These are phyloP conservation scores for Nowickia ferox DNA, from an alignment of 2,888 invertebrate species.

Conservation along the genomic window DNA sequence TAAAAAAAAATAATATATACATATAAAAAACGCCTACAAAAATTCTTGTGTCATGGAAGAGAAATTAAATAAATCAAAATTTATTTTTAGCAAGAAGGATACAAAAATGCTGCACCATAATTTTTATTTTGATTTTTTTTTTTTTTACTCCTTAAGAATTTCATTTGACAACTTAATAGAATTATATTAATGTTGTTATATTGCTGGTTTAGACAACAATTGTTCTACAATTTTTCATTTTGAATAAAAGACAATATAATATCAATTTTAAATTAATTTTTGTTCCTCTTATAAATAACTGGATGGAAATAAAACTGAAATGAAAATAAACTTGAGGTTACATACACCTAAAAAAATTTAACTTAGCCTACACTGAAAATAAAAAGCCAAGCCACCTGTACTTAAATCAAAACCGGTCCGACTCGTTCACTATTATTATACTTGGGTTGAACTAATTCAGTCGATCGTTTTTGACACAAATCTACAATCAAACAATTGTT, in stretches of 20 bases:
- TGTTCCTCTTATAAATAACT: too few relatives aligned
- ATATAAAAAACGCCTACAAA: background rate
- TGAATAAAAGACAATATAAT: too few relatives aligned
- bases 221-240: background rate
- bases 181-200: conserved; percentile 28
- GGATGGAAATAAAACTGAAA: too few relatives aligned
- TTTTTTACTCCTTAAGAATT: background rate
- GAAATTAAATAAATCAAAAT: background rate
- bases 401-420: too few relatives aligned
- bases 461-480: too few relatives aligned
- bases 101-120: background rate
- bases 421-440: too few relatives aligned
- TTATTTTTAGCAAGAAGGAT: background rate
- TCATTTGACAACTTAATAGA: conserved; percentile 47
- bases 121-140: background rate
- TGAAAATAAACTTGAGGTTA: too few relatives aligned
- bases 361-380: background rate
- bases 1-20: background rate
- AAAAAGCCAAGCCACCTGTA: background rate
- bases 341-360: too few relatives aligned
- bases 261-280: too few relatives aligned
- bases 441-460: too few relatives aligned
- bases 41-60: background rate
- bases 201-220: background rate
- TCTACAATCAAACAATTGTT: too few relatives aligned